A percentile compares a stretch with the other conserved stretches of the same genome.
phyloP scores from a whole-genome alignment of 2,113 vertebrate genomes.

The Corythornis madagascariensis region DNA sequence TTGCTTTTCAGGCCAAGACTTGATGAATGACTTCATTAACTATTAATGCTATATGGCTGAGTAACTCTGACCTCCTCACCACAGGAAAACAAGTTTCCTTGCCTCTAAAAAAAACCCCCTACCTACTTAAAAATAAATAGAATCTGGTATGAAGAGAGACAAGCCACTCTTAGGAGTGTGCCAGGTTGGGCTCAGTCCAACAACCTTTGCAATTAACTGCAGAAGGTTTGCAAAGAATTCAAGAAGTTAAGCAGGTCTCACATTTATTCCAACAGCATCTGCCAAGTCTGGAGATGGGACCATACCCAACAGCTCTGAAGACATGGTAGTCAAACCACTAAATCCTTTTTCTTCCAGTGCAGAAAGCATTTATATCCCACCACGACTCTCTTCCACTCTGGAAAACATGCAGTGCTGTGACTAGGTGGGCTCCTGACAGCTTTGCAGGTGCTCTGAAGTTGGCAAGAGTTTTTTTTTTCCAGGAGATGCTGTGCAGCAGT shows the following conservation, averaged over 20 bases:
- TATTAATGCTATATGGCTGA: background rate
- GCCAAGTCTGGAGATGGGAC: background rate
- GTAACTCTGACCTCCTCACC: conserved; percentile 10
- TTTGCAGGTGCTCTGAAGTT: conserved; percentile 37
- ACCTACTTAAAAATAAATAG: background rate
- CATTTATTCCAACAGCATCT: background rate
- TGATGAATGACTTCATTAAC: conserved; percentile 24
- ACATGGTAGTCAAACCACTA: background rate
- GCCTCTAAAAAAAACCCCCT: background rate
- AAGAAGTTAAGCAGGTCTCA: background rate
- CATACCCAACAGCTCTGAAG: background rate
- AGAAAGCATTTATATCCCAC: background rate
- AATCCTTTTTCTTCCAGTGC: background rate
- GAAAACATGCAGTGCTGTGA: background rate
- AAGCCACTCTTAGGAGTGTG: background rate
- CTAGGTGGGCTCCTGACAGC: background rate
- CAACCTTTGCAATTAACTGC: background rate
- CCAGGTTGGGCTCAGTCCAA: background rate
- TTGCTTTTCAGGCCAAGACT: conserved; percentile 31
- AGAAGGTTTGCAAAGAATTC: background rate
- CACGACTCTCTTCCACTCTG: background rate
- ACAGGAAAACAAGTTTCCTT: background rate
- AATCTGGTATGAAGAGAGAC: background rate
- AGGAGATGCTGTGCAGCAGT: background rate
- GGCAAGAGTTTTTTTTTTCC: background rate